Conservation (phyloP, 2,888 invertebrate species). For the Beris morrisii region DNA sequence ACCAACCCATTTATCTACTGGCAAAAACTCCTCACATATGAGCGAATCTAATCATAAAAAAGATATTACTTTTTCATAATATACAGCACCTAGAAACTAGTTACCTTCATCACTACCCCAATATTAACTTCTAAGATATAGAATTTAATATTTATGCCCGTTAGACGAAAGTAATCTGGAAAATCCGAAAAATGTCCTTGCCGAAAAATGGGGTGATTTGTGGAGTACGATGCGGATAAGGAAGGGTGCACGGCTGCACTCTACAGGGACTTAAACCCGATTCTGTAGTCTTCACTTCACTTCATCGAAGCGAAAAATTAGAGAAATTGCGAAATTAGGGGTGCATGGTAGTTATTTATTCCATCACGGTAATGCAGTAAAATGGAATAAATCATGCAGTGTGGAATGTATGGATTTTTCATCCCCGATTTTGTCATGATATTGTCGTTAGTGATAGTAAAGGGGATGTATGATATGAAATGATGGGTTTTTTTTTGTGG, state of each 20-base stretch:
- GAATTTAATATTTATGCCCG: constrained; percentile 29
- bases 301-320: constrained; percentile 30
- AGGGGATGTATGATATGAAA: no score
- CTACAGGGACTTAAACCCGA: not conserved
- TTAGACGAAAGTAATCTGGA: constrained; percentile 14
- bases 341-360: constrained; percentile 30
- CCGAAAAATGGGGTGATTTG: not conserved
- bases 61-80: constrained; percentile 31
- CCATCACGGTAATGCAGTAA: constrained; percentile 30
- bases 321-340: constrained; percentile 30
- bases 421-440: constrained; percentile 25
- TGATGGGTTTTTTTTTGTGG: no score
- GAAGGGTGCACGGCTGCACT: constrained; percentile 21
- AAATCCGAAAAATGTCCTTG: constrained; percentile 27
- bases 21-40: constrained; percentile 22
- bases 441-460: constrained; percentile 11
- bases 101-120: not conserved
- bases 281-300: constrained; percentile 9
- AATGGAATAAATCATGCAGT: constrained; percentile 24
- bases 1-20: no score
- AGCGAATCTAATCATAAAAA: constrained; percentile 30
- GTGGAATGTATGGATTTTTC: constrained; percentile 27
- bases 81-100: constrained; percentile 5
- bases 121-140: constrained; percentile 16
- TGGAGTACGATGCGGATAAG: constrained; percentile 6